Base-by-base conservation (phyloP, 2,797 vertebrate genomes). In the Syndactyla subalaris region DNA sequence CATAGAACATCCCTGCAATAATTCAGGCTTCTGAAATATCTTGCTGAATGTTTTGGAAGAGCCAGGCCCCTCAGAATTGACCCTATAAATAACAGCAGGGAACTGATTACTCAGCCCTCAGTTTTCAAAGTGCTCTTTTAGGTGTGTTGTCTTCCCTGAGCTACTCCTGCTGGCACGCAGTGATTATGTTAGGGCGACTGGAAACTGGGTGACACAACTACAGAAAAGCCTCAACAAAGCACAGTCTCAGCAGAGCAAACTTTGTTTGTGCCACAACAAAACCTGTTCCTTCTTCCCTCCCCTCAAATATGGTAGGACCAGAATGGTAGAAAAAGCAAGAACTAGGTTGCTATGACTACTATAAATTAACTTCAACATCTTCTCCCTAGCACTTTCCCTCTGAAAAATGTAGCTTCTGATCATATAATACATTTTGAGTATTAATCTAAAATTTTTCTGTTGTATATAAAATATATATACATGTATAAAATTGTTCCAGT, bases 281-380 rank as follows among this genome's bases (percentile, higher is more conserved):
- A 74, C 36, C 32, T 27, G 14, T 6, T 66, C 59, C n/a, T 29
- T 65, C 23, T 71, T 86, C 55, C 59, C 30, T 76, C 12, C 27
- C 29, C 46, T 62, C 76, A 73, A 62, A 46, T 55, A 59, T 74
- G 9, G 2, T 18, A 61, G 75, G 7, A 65, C 27, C 23, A 52
- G 45, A 55, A 43, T 10, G 19, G 23, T 65, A 78, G 46, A 65
- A 89, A 83, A 84, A 75, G 49, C 41, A 65, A 87, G 71, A 76
- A 89, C 66, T 21, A 58, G 22, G 85, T 95, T 94, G 85, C 93
- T 73, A 89, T 85, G 87, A 54, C 92, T 87, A 95, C 89, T n/a
- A 18, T 29, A 91, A 93, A 65, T 67, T 62, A 82, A 43, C 51
- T 91, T 45, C 63, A 88, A 30, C 36, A 51, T 55, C 51, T 46